Conservation (phyloP, 2,797 vertebrate species). For the Ctenochaetus hawaiiensis region DNA sequence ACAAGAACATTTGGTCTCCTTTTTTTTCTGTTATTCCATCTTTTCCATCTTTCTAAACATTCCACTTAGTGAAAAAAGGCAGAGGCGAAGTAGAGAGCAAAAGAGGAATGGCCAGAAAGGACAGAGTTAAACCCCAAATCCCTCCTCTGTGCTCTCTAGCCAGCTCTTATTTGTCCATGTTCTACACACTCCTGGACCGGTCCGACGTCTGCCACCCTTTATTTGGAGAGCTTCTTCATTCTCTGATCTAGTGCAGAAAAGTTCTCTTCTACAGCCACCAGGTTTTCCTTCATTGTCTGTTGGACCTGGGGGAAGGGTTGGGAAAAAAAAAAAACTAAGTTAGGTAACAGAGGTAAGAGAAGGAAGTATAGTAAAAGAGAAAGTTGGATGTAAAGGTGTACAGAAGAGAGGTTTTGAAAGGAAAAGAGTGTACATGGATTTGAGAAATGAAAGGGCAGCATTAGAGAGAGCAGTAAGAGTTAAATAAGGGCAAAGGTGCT, state of each 20-base stretch:
- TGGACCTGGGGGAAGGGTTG: conserved; percentile 86
- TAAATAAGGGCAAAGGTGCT: not conserved
- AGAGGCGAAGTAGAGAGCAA: conserved; percentile 63
- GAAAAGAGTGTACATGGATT: not conserved
- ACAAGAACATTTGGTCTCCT: conserved; percentile 75
- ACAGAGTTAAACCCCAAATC: conserved; percentile 34
- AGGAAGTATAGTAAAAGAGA: not conserved
- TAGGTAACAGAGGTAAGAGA: not conserved
- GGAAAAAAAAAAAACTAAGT: not conserved
- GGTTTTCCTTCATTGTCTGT: conserved; percentile 94
- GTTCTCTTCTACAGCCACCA: conserved; percentile 90
- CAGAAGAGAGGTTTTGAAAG: not conserved
- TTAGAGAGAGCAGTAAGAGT: too few relatives aligned
- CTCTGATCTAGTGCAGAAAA: conserved; percentile 89
- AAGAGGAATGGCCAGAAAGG: conserved; percentile 52
- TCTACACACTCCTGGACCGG: conserved; percentile 35
- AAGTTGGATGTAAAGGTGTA: not conserved
- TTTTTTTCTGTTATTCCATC: conserved; percentile 53
- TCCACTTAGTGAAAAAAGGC: conserved; percentile 74
- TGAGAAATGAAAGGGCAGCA: too few relatives aligned
- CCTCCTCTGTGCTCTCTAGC: conserved; percentile 50
- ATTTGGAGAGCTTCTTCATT: conserved; percentile 92
- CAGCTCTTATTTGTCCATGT: conserved; percentile 65
- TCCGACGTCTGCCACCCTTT: conserved; percentile 58
- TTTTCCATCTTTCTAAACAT: conserved; percentile 69